Base-by-base conservation (phyloP, 2,888 invertebrate species). In the Pammene aurita region DNA sequence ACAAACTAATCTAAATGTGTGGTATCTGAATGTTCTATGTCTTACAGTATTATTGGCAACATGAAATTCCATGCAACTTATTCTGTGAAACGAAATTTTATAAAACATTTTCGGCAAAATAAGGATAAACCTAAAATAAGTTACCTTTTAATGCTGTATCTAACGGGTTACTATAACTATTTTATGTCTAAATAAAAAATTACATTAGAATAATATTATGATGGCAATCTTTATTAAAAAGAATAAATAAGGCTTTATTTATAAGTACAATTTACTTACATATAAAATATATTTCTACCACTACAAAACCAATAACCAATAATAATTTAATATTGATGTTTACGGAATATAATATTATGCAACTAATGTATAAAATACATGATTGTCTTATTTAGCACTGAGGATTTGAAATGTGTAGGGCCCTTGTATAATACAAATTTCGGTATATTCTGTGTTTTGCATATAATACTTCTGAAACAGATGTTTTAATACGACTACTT, bases 321-420 rank as follows among this genome's bases (percentile, higher is more conserved):
- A 50, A 61, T 35, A 69, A 72, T 72, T 69, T 55, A 69, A 63
- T 69, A 46, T 66, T 48, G 63, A 65, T 61, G 60, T 64, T 68
- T 69, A 54, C 46, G 14, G 52, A 62, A 68, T 44, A 34, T 60
- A 46, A 9, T 46, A 65, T 48, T 58, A n/a, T n/a, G n/a, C n/a
- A 35, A 58, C 58, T 48, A 46, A 57, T 68, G 52, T 67, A 61
- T 67, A 38, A 54, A 60, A 60, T 38, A 66, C 50, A 46, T 54
- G n/a, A 60, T 54, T 44, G 50, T 67, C 67, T 60, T 50, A 34
- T 60, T 60, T 65, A 69, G 69, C 69, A 69, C 69, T 69, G 69
- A 65, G 69, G 69, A 69, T 69, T 69, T 69, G 69, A 69, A 65
- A 65, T 55, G 46, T 64, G 60, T 69, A 69, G 60, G 46, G 34